Conservation (phyloP, 2,888 invertebrate genomes). For the Heliconius cydno region DNA sequence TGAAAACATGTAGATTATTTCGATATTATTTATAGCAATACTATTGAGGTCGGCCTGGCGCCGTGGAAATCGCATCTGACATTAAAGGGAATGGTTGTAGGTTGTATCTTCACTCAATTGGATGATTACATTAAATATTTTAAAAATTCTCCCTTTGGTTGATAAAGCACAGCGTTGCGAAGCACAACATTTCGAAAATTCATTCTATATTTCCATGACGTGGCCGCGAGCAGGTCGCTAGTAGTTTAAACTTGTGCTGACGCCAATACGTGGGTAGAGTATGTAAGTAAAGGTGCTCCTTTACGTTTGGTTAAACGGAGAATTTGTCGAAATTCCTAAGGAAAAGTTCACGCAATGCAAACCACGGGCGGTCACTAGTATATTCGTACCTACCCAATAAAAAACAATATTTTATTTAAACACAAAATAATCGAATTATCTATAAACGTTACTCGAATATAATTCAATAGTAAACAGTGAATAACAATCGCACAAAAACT, state of each 20-base stretch:
- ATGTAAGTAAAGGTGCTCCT: too few relatives aligned
- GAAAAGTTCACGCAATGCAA: too few relatives aligned
- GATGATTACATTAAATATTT: not conserved
- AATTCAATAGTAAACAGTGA: constrained; percentile 23
- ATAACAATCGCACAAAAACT: constrained; percentile 16
- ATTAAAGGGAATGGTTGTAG: not conserved
- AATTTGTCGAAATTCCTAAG: too few relatives aligned
- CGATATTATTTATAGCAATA: not conserved
- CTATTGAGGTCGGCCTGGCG: not conserved
- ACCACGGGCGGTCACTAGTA: not conserved
- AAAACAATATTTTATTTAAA: not conserved
- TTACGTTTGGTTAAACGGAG: too few relatives aligned
- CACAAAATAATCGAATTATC: not conserved
- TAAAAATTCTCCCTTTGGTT: not conserved
- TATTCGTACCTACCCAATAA: not conserved
- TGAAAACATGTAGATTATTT: constrained; percentile 13
- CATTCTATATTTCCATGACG: too few relatives aligned
- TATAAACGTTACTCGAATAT: not conserved
- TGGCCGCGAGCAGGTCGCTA: too few relatives aligned
- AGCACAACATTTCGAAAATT: not conserved
- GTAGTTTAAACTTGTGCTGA: too few relatives aligned
- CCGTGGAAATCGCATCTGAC: not conserved
- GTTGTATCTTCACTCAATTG: not conserved
- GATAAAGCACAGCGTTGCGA: not conserved
- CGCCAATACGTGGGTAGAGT: too few relatives aligned